Evolutionary conservation across 2,888 invertebrate genomes (phyloP).

Genomic region (Eupeodes latifasciatus): DNA sequence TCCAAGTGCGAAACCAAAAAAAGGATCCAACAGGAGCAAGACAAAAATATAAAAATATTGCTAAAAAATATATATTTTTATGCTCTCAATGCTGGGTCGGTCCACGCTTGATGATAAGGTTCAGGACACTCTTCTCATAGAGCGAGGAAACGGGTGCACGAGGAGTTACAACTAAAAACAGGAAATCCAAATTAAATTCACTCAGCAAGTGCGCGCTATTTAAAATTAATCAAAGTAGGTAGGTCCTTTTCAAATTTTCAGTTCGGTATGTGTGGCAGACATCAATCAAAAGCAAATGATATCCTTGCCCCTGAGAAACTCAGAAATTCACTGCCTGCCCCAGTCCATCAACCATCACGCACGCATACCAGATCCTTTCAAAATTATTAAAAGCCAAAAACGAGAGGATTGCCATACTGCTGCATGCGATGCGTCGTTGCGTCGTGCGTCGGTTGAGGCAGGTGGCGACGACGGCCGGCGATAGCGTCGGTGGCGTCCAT

Average conservation of each 20-base stretch:
- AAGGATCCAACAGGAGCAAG: conserved; percentile 28
- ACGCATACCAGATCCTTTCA: conserved; percentile 34
- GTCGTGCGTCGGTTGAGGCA: too few relatives aligned
- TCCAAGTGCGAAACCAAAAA: conserved; percentile 72
- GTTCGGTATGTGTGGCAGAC: conserved; percentile 43
- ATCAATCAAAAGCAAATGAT: conserved; percentile 70
- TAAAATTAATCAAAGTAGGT: conserved; percentile 73
- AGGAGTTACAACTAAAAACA: conserved; percentile 61
- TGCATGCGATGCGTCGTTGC: conserved; percentile 17
- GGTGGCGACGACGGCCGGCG: too few relatives aligned
- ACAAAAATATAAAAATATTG: background rate
- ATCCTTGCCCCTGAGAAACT: conserved; percentile 41
- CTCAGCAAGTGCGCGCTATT: conserved; percentile 43
- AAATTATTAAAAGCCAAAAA: conserved; percentile 57
- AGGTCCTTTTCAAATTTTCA: conserved; percentile 45
- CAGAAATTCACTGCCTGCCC: background rate
- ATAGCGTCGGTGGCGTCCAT: too few relatives aligned
- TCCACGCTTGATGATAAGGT: background rate
- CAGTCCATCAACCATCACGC: conserved; percentile 10
- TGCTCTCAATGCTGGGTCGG: conserved; percentile 7
- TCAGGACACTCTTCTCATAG: background rate
- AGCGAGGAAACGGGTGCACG: background rate
- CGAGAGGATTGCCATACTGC: conserved; percentile 10
- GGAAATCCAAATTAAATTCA: conserved; percentile 69
- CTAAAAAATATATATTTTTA: conserved; percentile 42